Evolutionary conservation across 2,888 invertebrate genomes (phyloP), one percentile per base, ranked within the genome.

Genomic region (Scaptomyza flava): DNA sequence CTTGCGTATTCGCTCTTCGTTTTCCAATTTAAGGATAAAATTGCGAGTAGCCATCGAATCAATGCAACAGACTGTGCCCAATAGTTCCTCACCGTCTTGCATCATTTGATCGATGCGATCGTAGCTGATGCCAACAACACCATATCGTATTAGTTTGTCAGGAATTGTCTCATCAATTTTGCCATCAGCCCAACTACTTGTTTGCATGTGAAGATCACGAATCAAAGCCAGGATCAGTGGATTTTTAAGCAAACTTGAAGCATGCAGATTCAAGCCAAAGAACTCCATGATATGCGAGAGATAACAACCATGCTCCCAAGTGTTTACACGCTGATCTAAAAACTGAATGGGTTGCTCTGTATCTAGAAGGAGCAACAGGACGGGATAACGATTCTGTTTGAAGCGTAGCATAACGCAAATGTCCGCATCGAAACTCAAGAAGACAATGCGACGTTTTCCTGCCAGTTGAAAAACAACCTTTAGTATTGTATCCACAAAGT

Each of bases 331-430:
- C 0, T 95, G 95, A 92, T 98, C 98, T 45, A 94, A 94, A 90
- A 97, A 98, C 31, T 95, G 94, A 11, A 95, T 94, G 90, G 97
- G 98, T 66, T 89, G 91, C 0, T 89, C 85, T 0, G 95, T 95
- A 6, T 94, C 92, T 0, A 95, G 95, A 23, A 98, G 97, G 65
- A 99, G 93, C 91, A 99, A 97, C 93, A 98, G 94, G 3, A 98
- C 96, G 0, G 99, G 99, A 92, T 98, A 99, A 84, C 95, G 96
- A 92, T 98, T 99, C 93, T 99, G 99, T 89, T 99, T 99, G 79
- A 96, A 92, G 30, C 97, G 94, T 64, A 98, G 93, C 96, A 98
- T 96, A 1, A 96, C 94, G 90, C 98, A 99, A 74, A 98, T 96
- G 90, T 99, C 98, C 0, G 98, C 97, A 92, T 98, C 97, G 92